Percentiles rank a stretch among this genome's conserved stretches.
Evolutionary conservation across 2,113 vertebrate species (phyloP).

Genomic region (Cardinalis cardinalis): DNA sequence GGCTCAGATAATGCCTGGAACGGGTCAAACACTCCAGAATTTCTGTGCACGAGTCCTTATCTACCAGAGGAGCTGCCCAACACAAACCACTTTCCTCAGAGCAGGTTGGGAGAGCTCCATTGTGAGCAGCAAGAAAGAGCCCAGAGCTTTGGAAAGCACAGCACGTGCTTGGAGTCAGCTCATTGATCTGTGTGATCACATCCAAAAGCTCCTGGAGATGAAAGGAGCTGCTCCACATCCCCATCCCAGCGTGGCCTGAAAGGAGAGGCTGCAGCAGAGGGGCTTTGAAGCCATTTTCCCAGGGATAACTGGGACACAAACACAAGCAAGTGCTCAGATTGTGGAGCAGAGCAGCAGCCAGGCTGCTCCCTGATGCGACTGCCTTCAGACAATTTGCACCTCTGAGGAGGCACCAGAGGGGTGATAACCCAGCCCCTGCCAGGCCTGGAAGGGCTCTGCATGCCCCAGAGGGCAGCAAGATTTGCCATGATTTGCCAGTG

Average conservation of each 20-base stretch:
- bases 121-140: background rate
- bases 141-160: background rate
- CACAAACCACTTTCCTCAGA: background rate
- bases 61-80: background rate
- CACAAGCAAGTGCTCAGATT: background rate
- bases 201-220: background rate
- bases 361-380: background rate
- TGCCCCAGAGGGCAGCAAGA: rapidly evolving
- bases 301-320: background rate
- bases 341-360: background rate
- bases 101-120: background rate
- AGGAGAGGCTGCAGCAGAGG: rapidly evolving
- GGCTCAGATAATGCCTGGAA: background rate
- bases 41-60: background rate
- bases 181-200: background rate
- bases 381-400: background rate
- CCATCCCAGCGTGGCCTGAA: background rate
- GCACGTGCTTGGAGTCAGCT: background rate
- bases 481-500: rapidly evolving
- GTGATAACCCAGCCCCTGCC: rapidly evolving
- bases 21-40: background rate
- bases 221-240: background rate
- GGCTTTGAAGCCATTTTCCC: background rate
- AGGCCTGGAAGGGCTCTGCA: background rate
- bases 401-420: background rate